Conservation (phyloP, 2,888 invertebrate species). For the Agrotis clavis region DNA sequence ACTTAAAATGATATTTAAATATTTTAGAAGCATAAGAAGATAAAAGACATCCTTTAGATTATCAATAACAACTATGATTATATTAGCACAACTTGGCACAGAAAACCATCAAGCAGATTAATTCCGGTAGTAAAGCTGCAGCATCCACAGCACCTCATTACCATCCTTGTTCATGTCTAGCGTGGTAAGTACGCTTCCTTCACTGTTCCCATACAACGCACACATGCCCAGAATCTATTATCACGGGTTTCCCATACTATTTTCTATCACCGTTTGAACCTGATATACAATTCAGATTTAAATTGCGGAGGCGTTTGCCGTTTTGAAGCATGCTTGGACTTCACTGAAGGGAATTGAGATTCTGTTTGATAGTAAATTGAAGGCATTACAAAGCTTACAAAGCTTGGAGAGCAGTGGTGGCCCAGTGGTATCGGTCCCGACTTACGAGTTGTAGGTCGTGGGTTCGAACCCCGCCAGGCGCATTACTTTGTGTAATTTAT, state of each 20-base stretch:
- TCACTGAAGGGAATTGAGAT: slow-evolving; percentile 25
- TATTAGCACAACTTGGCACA: neutral
- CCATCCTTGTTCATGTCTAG: slow-evolving; percentile 46
- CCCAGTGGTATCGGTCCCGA: too few species aligned
- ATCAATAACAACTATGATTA: neutral
- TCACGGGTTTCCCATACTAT: slow-evolving; percentile 52
- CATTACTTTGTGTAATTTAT: too few species aligned
- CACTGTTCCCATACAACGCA: slow-evolving; percentile 53
- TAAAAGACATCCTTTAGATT: too few species aligned
- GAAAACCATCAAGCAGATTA: slow-evolving; percentile 29
- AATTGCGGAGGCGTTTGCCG: slow-evolving; percentile 61
- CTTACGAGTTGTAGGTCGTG: too few species aligned
- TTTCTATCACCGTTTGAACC: slow-evolving; percentile 59
- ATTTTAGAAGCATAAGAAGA: too few species aligned
- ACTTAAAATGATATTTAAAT: too few species aligned
- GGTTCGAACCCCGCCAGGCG: too few species aligned
- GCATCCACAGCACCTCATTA: slow-evolving; percentile 52
- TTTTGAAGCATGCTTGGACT: slow-evolving; percentile 52
- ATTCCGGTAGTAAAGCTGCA: slow-evolving; percentile 35
- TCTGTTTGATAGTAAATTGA: slow-evolving; percentile 22
- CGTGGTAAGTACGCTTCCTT: slow-evolving; percentile 41
- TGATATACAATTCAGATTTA: slow-evolving; percentile 61
- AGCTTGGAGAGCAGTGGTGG: too few species aligned
- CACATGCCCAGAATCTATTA: slow-evolving; percentile 61
- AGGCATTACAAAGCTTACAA: neutral